Evolutionary conservation across 2,797 vertebrate species (phyloP).

Genomic region (Gymnoscopelus microlampas): DNA sequence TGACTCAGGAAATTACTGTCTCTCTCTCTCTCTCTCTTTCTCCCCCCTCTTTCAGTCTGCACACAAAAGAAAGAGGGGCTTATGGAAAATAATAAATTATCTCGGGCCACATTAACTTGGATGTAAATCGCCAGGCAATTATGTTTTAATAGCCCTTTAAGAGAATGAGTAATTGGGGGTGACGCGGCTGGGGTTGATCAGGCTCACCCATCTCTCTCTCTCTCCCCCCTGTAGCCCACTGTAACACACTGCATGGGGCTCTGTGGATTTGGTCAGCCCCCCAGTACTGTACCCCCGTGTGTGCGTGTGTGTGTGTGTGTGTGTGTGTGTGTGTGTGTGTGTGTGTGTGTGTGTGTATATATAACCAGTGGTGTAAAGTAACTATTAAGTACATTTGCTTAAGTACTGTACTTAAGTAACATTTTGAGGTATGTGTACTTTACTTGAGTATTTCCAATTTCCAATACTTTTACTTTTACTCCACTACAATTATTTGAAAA

Average conservation of each 20-base stretch:
- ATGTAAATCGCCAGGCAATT: conserved; percentile 87
- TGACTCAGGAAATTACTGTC: conserved; percentile 84
- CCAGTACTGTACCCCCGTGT: background rate
- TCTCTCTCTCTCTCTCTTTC: conserved; percentile 45
- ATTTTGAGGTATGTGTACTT: too few species aligned
- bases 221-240: conserved; percentile 59
- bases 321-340: conserved; percentile 4
- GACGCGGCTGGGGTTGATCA: conserved; percentile 81
- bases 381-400: too few species aligned
- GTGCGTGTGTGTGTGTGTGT: conserved; percentile 6
- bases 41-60: conserved; percentile 58
- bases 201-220: conserved; percentile 75
- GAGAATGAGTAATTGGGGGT: conserved; percentile 86
- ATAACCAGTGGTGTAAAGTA: too few species aligned
- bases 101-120: conserved; percentile 83
- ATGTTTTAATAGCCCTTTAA: conserved; percentile 88
- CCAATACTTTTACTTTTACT: too few species aligned
- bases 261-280: conserved; percentile 56
- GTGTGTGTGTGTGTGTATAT: background rate
- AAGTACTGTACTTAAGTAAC: too few species aligned
- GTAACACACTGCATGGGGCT: conserved; percentile 32
- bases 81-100: conserved; percentile 88
- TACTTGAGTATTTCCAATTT: too few species aligned
- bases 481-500: too few species aligned
- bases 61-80: conserved; percentile 78